Evolutionary conservation across 2,113 vertebrate genomes (phyloP).

Genomic region (Eclectus roratus): DNA sequence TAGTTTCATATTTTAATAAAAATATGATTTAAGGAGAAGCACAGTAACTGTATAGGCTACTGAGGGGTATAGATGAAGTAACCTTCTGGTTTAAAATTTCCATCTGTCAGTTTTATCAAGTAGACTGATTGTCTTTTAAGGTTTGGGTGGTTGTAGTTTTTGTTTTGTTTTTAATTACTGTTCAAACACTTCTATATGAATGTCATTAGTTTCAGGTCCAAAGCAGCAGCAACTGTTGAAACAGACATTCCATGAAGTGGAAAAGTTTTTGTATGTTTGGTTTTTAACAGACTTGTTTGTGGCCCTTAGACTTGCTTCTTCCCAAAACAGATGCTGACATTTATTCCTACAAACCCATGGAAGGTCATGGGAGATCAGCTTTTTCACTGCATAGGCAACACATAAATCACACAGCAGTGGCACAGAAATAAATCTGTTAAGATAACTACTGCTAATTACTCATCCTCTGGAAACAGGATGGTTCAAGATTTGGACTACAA

Average conservation of each 20-base stretch:
- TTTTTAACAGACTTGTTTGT: background rate
- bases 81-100: background rate
- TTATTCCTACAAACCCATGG: background rate
- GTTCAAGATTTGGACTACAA: background rate
- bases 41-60: too few relatives aligned
- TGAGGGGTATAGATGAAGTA: background rate
- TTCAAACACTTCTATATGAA: background rate
- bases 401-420: background rate
- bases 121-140: background rate
- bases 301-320: background rate
- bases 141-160: background rate
- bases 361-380: background rate
- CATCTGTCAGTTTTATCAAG: background rate
- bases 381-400: background rate
- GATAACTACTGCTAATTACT: slow-evolving; percentile 22
- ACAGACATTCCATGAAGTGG: background rate
- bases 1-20: background rate
- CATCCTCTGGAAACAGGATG: background rate
- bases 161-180: background rate
- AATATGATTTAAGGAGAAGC: background rate
- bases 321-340: background rate
- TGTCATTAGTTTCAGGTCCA: background rate
- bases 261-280: background rate
- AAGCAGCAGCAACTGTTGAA: background rate
- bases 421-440: background rate